Base-by-base conservation (phyloP, 2,797 vertebrate species). In the Pangasius krempfi region DNA sequence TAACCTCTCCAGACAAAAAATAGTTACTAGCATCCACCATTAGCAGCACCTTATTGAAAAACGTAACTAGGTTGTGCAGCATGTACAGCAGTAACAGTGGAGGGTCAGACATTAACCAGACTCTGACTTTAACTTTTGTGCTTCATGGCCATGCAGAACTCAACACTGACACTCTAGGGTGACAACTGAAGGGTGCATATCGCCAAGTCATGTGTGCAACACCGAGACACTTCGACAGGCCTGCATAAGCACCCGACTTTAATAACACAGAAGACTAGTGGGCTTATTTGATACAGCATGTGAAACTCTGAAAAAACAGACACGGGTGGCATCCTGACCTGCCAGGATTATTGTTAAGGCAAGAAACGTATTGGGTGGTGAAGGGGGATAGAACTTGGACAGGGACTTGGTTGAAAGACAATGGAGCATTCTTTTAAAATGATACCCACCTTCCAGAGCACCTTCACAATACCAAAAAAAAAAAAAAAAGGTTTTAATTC, bases 391-490 rank as follows among this genome's bases (percentile, higher is more conserved):
- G 47, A 47, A 47, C 47, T 47, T 47, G 78, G 54, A 33, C 33
- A 12, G 14, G 30, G 1, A 50, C 50, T 83, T 54, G 30, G 47
- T 54, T 70, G 40, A 54, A 85, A 85, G 20, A 37, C 83, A 85
- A 37, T 85, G 47, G 58, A 85, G 83, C 8, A 72, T 52, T 72
- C 83, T 44, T 81, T 85, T 44, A 47, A 47, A 79, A 79, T 27
- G 20, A 81, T 88, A 90, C 86, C 10, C 44, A 90, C 86, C 82
- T 85, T 62, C 47, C n/a, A 70, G 47, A 58, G 37, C 52, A 60
- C 44, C 27, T 50, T 56, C 58, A 89, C 60, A 84, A 66, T 40
- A 87, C 68, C 54, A 44, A 44, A 40, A 44, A 73, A 72, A 40
- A 40, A n/a, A 40, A 73, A 72, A 20, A 52, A 6, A 7, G 37